These are phyloP conservation scores for Terebella lapidaria DNA, from an alignment of 2,888 invertebrate species.

Conservation along the genomic window DNA sequence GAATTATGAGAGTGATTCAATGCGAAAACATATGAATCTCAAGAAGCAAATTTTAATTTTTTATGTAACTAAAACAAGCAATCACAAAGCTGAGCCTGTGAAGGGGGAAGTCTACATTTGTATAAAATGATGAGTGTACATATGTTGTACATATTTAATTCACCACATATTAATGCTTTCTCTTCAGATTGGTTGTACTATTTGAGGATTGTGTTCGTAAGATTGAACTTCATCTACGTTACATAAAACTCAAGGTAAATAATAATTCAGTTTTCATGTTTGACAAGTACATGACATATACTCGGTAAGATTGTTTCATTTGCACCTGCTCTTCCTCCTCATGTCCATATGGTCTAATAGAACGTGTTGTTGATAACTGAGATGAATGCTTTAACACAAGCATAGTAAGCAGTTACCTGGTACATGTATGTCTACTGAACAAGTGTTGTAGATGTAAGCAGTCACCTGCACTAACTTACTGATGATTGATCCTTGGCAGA, in stretches of 20 bases:
- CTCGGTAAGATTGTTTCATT: too few relatives aligned
- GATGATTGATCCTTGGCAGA: background rate
- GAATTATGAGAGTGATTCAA: too few relatives aligned
- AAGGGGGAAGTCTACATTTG: background rate
- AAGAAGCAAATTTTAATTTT: too few relatives aligned
- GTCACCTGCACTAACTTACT: background rate
- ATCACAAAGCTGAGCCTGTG: background rate
- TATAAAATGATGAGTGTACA: background rate
- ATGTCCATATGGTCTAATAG: too few relatives aligned
- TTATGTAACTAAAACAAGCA: too few relatives aligned
- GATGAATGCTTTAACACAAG: too few relatives aligned
- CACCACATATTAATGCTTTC: constrained; percentile 4
- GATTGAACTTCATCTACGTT: constrained; percentile 84
- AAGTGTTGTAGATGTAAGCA: background rate
- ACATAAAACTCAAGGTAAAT: constrained; percentile 12
- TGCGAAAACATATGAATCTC: background rate
- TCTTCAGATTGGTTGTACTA: constrained; percentile 76
- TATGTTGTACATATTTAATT: background rate
- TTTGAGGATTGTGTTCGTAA: constrained; percentile 95
- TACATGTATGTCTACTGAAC: background rate
- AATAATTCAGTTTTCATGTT: background rate
- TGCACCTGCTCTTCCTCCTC: too few relatives aligned
- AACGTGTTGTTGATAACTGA: too few relatives aligned
- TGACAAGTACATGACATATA: background rate
- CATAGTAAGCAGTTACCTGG: too few relatives aligned